These are phyloP conservation scores for Hafferia zeledoni DNA, from an alignment of 2,797 vertebrate species.

Conservation along the genomic window DNA sequence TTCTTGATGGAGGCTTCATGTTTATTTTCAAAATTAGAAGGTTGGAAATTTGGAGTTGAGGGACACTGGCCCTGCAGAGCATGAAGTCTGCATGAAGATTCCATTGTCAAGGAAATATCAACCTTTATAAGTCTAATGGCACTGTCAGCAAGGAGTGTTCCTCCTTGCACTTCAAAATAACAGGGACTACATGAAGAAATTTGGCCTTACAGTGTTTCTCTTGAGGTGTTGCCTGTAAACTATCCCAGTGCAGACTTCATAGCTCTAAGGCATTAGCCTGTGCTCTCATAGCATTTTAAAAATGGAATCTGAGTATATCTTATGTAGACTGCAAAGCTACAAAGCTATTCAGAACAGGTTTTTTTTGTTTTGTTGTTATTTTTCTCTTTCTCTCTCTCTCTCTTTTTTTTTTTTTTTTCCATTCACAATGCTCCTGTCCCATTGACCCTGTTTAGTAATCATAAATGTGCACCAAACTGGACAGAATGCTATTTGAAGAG, in stretches of 20 bases:
- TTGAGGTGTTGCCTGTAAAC: neutral
- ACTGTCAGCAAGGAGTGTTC: rapidly evolving
- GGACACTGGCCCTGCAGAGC: neutral
- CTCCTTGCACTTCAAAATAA: neutral
- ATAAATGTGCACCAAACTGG: neutral
- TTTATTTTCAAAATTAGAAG: neutral
- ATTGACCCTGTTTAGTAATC: neutral
- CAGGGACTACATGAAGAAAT: neutral
- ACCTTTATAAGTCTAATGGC: neutral
- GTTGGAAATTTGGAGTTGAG: neutral
- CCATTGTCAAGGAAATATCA: neutral
- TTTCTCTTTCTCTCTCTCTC: neutral
- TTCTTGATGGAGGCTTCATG: neutral
- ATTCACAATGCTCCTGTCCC: neutral
- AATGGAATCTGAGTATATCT: neutral
- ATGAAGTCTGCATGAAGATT: neutral
- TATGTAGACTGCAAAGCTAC: rapidly evolving
- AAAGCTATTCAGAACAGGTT: neutral
- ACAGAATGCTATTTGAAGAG: neutral
- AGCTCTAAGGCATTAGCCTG: neutral
- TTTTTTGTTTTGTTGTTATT: neutral
- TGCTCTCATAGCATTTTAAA: neutral
- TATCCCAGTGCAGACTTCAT: neutral
- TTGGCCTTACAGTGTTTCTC: neutral
- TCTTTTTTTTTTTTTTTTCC: neutral